phyloP scores from a whole-genome alignment of 2,797 vertebrate genomes.

The Brachymystax lenok region DNA sequence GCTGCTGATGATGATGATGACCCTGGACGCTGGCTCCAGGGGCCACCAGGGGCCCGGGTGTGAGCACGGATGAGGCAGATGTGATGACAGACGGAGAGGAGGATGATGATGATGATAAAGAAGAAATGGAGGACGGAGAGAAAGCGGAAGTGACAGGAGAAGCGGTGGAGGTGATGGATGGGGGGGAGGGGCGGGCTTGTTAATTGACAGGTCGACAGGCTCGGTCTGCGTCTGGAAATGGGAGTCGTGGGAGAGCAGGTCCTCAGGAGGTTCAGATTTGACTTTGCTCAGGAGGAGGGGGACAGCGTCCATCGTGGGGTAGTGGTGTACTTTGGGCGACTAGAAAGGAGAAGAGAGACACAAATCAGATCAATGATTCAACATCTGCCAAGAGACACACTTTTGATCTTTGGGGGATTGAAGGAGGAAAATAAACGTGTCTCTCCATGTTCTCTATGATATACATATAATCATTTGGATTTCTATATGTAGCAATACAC shows the following conservation, averaged over 20 bases:
- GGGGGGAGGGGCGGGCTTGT: slow-evolving; percentile 91
- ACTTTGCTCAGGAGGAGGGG: slow-evolving; percentile 97
- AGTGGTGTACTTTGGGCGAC: slow-evolving; percentile 94
- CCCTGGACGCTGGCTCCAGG: slow-evolving; percentile 90
- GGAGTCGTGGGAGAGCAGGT: slow-evolving; percentile 89
- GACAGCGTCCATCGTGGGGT: slow-evolving; percentile 95
- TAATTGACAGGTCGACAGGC: slow-evolving; percentile 99
- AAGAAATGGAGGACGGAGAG: slow-evolving; percentile 86
- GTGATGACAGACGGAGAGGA: slow-evolving; percentile 95
- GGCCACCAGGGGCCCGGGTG: slow-evolving; percentile 90
- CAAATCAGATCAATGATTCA: slow-evolving; percentile 23
- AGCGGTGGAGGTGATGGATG: slow-evolving; percentile 69
- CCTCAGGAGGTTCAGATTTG: slow-evolving; percentile 91
- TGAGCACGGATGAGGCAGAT: slow-evolving; percentile 93
- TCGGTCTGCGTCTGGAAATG: slow-evolving; percentile 98
- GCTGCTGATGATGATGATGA: slow-evolving; percentile 69
- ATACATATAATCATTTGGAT: too few species aligned
- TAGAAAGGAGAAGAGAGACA: slow-evolving; percentile 62
- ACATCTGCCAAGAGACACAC: not conserved
- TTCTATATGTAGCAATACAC: not conserved
- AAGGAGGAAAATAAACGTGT: not conserved
- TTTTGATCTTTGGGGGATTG: not conserved
- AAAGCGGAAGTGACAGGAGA: slow-evolving; percentile 90
- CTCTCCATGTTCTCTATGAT: not conserved
- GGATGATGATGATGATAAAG: slow-evolving; percentile 84